Evolutionary conservation across 1,140 invertebrate genomes (phyloP).

Genomic region (Scaptomyza hsui): DNA sequence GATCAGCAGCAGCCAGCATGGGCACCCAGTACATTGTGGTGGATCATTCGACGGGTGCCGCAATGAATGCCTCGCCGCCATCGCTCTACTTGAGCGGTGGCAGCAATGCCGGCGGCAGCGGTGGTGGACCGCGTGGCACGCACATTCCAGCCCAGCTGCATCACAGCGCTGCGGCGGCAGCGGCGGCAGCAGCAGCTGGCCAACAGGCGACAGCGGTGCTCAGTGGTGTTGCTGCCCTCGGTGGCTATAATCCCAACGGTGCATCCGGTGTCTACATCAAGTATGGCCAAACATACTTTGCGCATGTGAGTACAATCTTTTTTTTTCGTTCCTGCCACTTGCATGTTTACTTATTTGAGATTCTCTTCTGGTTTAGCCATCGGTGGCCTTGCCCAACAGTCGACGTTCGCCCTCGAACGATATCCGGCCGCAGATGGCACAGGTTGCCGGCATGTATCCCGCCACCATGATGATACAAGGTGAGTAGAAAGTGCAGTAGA

Average conservation of each 20-base stretch:
- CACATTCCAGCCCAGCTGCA: conserved; percentile 83
- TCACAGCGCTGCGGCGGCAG: conserved; percentile 60
- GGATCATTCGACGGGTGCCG: conserved; percentile 60
- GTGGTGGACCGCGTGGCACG: conserved; percentile 53
- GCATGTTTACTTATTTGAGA: not conserved
- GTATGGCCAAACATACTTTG: conserved; percentile 83
- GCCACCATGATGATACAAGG: conserved; percentile 84
- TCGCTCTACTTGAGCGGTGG: conserved; percentile 55
- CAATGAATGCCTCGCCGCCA: conserved; percentile 59
- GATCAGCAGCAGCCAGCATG: conserved; percentile 27
- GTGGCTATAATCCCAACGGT: conserved; percentile 77
- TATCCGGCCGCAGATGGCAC: conserved; percentile 80
- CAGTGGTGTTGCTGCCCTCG: conserved; percentile 75
- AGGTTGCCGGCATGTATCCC: conserved; percentile 81
- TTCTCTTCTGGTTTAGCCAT: conserved; percentile 52
- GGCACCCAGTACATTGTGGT: conserved; percentile 65
- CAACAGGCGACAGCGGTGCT: conserved; percentile 68
- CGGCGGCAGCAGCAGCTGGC: conserved; percentile 60
- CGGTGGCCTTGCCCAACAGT: conserved; percentile 83
- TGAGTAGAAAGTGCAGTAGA: conserved; percentile 17
- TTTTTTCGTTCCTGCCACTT: too few species aligned
- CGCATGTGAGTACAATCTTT: conserved; percentile 68
- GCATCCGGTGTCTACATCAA: conserved; percentile 81
- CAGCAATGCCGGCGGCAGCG: conserved; percentile 41
- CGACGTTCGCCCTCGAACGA: conserved; percentile 81